Conservation (phyloP, 2,888 invertebrate genomes). For the Leucoma salicis region DNA sequence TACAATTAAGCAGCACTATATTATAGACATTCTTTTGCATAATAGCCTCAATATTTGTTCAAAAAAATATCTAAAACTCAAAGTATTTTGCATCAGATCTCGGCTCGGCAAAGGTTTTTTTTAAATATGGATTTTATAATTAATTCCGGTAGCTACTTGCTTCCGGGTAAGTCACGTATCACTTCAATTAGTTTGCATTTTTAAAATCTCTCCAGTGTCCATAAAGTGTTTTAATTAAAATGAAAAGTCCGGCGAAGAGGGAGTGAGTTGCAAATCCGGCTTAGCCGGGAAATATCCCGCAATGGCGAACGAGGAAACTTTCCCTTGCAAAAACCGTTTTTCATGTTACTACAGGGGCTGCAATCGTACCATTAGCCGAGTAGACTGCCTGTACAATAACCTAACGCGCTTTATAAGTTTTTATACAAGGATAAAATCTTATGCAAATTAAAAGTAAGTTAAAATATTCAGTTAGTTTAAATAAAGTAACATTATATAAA, state of each 20-base stretch:
- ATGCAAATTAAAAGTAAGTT: too few relatives aligned
- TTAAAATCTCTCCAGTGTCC: conserved; percentile 50
- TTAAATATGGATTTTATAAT: conserved; percentile 29
- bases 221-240: conserved; percentile 75
- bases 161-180: conserved; percentile 39
- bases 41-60: too few relatives aligned
- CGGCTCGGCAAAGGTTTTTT: too few relatives aligned
- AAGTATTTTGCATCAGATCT: too few relatives aligned
- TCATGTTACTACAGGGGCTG: conserved; percentile 47
- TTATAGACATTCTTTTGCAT: too few relatives aligned
- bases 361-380: conserved; percentile 32
- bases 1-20: too few relatives aligned
- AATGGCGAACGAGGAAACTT: conserved; percentile 61
- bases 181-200: conserved; percentile 44
- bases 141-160: conserved; percentile 22
- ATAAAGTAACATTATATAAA: too few relatives aligned
- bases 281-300: conserved; percentile 65
- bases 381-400: conserved; percentile 14
- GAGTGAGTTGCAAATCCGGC: conserved; percentile 74
- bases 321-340: conserved; percentile 57
- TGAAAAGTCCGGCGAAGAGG: conserved; percentile 55
- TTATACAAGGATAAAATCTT: neutral
- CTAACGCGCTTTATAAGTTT: conserved; percentile 1
- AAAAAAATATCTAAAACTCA: too few relatives aligned
- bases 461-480: too few relatives aligned